phyloP scores from a whole-genome alignment of 2,888 invertebrate genomes.

The Cacoxenus indagator region DNA sequence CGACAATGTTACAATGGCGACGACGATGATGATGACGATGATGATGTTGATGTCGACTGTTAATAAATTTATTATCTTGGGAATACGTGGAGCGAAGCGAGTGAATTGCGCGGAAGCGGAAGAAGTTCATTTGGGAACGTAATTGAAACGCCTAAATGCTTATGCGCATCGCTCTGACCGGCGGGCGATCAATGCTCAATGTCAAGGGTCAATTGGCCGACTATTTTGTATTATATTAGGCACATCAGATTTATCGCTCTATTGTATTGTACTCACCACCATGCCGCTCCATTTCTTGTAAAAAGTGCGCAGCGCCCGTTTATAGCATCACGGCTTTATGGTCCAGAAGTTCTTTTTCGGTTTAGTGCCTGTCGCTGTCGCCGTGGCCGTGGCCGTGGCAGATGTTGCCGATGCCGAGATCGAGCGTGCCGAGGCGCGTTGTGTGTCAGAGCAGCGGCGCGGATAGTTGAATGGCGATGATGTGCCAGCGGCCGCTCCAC shows the following conservation, averaged over 20 bases:
- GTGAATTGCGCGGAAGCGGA: conserved; percentile 26
- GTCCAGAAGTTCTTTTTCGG: conserved; percentile 71
- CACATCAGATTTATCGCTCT: neutral
- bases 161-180: too few species aligned
- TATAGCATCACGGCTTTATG: conserved; percentile 71
- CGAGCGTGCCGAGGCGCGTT: conserved; percentile 64
- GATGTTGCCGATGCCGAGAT: conserved; percentile 27
- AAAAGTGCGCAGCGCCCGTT: conserved; percentile 64
- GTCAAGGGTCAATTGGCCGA: neutral
- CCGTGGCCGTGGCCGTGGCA: conserved; percentile 26
- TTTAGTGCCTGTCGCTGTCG: conserved; percentile 64
- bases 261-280: conserved; percentile 62
- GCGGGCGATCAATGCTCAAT: neutral
- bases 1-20: conserved; percentile 1
- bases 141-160: conserved; percentile 58
- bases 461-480: conserved; percentile 66
- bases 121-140: conserved; percentile 19
- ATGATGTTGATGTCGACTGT: conserved; percentile 46
- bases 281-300: conserved; percentile 68
- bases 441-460: conserved; percentile 68
- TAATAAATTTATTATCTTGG: conserved; percentile 67
- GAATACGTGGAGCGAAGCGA: conserved; percentile 41
- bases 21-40: conserved; percentile 35
- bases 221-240: neutral
- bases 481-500: conserved; percentile 22